These are phyloP conservation scores for Drosophila lowei DNA, from an alignment of 1,140 invertebrate genomes.

Conservation along the genomic window DNA sequence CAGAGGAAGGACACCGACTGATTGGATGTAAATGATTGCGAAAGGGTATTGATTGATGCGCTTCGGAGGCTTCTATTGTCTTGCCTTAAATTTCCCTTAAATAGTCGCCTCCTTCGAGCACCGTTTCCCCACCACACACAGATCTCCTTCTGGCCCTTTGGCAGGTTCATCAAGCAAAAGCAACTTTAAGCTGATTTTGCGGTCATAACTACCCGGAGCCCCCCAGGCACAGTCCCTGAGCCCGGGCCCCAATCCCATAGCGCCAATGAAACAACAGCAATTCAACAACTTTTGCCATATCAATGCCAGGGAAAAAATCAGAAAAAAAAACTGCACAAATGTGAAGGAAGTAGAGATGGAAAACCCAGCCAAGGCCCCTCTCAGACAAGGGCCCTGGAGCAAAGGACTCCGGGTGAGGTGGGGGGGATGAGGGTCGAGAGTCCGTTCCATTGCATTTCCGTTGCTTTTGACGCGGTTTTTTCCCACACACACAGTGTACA, in stretches of 20 bases:
- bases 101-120: background rate
- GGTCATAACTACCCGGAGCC: constrained; percentile 36
- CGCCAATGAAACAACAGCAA: constrained; percentile 42
- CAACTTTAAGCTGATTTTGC: constrained; percentile 53
- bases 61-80: no score
- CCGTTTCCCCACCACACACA: no score
- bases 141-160: no score
- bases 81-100: background rate
- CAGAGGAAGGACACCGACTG: constrained; percentile 10
- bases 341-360: background rate
- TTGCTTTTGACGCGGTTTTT: constrained; percentile 77
- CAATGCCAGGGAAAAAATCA: constrained; percentile 50
- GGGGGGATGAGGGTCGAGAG: constrained; percentile 3
- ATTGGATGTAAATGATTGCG: constrained; percentile 33
- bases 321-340: constrained; percentile 11
- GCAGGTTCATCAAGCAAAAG: no score
- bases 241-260: background rate
- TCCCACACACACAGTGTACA: constrained; percentile 34
- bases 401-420: constrained; percentile 8
- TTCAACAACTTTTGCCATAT: constrained; percentile 56
- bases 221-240: background rate
- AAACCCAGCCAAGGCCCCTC: constrained; percentile 22
- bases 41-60: constrained; percentile 4
- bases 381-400: constrained; percentile 16
- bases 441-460: constrained; percentile 66